Evolutionary conservation across 2,888 invertebrate genomes (phyloP).

Genomic region (Kryphioiulus occultus): DNA sequence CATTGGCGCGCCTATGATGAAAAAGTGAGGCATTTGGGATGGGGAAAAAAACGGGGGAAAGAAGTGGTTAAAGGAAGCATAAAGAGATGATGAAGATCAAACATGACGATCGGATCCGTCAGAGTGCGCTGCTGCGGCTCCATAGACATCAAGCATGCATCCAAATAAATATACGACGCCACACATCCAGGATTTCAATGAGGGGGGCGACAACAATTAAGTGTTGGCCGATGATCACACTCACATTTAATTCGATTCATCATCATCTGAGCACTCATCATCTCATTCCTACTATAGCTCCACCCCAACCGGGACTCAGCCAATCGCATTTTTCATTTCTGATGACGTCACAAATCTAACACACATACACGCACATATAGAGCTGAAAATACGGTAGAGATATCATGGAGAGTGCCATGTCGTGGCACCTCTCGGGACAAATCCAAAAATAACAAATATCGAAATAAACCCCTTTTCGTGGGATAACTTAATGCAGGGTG

Average conservation of each 20-base stretch:
- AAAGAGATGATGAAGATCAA: slow-evolving; percentile 47
- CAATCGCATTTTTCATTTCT: slow-evolving; percentile 41
- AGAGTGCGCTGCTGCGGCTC: slow-evolving; percentile 41
- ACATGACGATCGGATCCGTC: slow-evolving; percentile 41
- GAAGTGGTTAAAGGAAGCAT: slow-evolving; percentile 20
- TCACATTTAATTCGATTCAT: slow-evolving; percentile 41
- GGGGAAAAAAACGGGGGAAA: slow-evolving; percentile 3
- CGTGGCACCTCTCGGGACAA: neutral
- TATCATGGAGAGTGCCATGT: neutral
- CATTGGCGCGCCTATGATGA: slow-evolving; percentile 22
- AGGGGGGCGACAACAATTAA: slow-evolving; percentile 16
- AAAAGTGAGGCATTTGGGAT: neutral
- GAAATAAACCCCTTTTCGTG: neutral
- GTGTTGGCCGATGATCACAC: slow-evolving; percentile 32
- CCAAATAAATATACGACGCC: slow-evolving; percentile 32
- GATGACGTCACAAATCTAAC: slow-evolving; percentile 39
- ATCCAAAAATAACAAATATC: neutral
- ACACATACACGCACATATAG: slow-evolving; percentile 32
- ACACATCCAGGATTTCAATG: slow-evolving; percentile 44
- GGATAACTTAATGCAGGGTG: neutral
- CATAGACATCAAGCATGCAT: slow-evolving; percentile 31
- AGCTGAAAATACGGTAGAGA: neutral
- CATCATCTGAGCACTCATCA: slow-evolving; percentile 46
- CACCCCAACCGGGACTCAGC: slow-evolving; percentile 43
- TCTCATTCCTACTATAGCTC: slow-evolving; percentile 44